phyloP scores from a whole-genome alignment of 2,888 invertebrate species.

The Agonopterix subpropinquella region DNA sequence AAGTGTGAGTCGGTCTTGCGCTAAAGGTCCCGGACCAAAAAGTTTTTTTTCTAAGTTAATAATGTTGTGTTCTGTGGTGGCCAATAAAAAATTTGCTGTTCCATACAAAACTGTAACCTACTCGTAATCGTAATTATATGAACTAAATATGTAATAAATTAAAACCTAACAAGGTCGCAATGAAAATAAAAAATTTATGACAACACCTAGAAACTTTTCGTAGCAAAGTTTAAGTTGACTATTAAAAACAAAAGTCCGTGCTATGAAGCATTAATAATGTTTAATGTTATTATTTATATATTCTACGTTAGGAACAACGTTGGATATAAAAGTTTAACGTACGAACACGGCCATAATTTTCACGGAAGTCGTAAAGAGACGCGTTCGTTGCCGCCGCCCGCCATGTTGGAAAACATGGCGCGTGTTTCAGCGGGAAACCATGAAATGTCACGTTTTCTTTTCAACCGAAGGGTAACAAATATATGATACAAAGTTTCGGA shows the following conservation, averaged over 20 bases:
- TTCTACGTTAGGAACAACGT: slow-evolving; percentile 33
- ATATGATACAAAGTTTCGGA: too few species aligned
- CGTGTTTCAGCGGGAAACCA: slow-evolving; percentile 52
- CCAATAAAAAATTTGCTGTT: too few species aligned
- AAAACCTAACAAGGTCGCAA: not conserved
- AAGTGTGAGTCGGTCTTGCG: too few species aligned
- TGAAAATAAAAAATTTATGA: not conserved
- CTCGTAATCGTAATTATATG: too few species aligned
- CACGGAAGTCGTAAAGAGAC: slow-evolving; percentile 64
- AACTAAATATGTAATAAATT: not conserved
- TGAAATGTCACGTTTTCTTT: slow-evolving; percentile 10
- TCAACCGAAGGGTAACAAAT: not conserved
- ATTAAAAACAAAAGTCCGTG: slow-evolving; percentile 27
- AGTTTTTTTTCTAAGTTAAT: too few species aligned
- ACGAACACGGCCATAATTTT: slow-evolving; percentile 59
- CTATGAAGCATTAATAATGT: slow-evolving; percentile 35
- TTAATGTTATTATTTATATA: slow-evolving; percentile 24
- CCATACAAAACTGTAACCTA: too few species aligned
- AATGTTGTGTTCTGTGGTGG: too few species aligned
- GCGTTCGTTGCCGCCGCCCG: slow-evolving; percentile 28
- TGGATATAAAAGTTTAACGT: slow-evolving; percentile 63
- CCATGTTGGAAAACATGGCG: slow-evolving; percentile 53
- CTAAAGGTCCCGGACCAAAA: too few species aligned
- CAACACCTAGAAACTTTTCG: not conserved
- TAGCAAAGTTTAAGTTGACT: not conserved